Conservation (phyloP, 2,113 vertebrate species). For the human (Homo sapiens) region DNA sequence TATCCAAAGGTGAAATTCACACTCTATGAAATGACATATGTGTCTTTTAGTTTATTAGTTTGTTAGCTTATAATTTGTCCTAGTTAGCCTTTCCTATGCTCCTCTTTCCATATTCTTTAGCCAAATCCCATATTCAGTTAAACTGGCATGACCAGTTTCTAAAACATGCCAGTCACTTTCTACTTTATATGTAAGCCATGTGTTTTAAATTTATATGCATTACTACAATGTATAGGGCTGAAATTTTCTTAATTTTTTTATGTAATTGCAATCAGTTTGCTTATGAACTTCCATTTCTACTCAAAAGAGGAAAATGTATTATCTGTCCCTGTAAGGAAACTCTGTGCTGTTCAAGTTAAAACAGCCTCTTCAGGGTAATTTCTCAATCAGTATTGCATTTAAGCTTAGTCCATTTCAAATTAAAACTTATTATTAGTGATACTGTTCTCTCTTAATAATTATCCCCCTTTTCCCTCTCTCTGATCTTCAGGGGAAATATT, state of each 20-base stretch:
- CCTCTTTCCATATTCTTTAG: not conserved
- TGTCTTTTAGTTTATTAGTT: not conserved
- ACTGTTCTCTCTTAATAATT: not conserved
- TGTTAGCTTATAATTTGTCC: not conserved
- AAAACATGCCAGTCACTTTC: not conserved
- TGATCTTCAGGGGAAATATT: not conserved
- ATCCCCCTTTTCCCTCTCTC: not conserved
- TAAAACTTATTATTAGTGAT: not conserved
- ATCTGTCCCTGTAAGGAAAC: not conserved
- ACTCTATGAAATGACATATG: fast-evolving
- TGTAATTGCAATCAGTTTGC: conserved; percentile 4
- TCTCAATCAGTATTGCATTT: not conserved
- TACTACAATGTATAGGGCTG: not conserved
- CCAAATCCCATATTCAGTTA: not conserved
- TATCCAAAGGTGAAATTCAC: not conserved
- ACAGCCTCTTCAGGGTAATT: not conserved
- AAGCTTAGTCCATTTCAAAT: not conserved
- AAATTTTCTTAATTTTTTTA: not conserved
- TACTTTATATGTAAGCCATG: not conserved
- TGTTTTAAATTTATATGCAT: not conserved
- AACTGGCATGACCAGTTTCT: not conserved
- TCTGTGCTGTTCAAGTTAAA: not conserved
- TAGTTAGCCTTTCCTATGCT: not conserved
- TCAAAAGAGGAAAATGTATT: not conserved
- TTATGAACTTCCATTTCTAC: not conserved